Conservation (phyloP, 2,113 vertebrate genomes). For the Datnioides undecimradiatus region DNA sequence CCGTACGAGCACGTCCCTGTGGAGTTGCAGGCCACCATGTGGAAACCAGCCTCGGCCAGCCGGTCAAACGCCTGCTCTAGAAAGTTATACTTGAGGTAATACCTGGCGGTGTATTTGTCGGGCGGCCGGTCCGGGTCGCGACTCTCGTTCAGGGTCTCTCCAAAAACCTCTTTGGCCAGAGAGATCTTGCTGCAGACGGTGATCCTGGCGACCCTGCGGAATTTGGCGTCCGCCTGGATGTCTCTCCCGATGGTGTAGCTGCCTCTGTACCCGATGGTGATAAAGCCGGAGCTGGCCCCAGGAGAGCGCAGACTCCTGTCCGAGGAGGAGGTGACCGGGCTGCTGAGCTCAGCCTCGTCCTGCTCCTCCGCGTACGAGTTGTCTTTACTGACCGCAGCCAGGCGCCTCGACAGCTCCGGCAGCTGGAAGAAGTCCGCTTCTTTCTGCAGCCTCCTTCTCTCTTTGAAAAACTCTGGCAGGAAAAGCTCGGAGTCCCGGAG, state of each 20-base stretch:
- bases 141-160: constrained; percentile 97
- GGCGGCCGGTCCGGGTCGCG: constrained; percentile 95
- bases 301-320: constrained; percentile 87
- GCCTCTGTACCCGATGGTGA: constrained; percentile 95
- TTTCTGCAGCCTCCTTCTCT: constrained; percentile 90
- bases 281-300: constrained; percentile 88
- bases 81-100: constrained; percentile 99
- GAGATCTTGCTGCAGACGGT: constrained; percentile 97
- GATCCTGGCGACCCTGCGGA: constrained; percentile 94
- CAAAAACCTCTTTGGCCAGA: constrained; percentile 96
- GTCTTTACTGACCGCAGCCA: constrained; percentile 83
- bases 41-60: constrained; percentile 93
- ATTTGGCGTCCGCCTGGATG: constrained; percentile 95
- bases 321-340: constrained; percentile 78
- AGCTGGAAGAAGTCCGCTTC: constrained; percentile 96
- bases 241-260: constrained; percentile 96
- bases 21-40: constrained; percentile 98
- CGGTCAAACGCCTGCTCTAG: constrained; percentile 98
- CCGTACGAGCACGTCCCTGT: constrained; percentile 96
- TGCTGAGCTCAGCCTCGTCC: constrained; percentile 77
- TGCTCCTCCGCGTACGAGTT: constrained; percentile 81
- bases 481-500: constrained; percentile 92
- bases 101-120: constrained; percentile 96
- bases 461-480: constrained; percentile 94
- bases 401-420: constrained; percentile 89